These are phyloP conservation scores for Rhopilema esculentum DNA, from an alignment of 30 jellyfish, hydroid and myxozoan genomes.

Conservation along the genomic window DNA sequence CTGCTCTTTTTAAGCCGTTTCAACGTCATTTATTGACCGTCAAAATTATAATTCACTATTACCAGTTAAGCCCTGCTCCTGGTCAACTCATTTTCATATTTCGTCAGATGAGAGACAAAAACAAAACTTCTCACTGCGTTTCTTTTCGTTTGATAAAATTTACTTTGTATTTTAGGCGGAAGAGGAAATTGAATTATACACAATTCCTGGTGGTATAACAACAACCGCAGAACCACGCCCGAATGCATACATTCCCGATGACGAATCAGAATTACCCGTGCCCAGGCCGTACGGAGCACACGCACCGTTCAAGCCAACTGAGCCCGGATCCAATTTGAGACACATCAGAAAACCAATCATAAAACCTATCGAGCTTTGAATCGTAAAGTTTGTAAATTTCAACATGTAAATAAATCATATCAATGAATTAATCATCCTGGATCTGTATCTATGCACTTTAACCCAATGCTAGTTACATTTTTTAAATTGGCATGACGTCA, in stretches of 20 bases:
- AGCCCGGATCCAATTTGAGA: conserved; percentile 89
- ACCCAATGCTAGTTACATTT: no score
- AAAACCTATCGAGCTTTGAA: conserved; percentile 86
- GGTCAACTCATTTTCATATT: no score
- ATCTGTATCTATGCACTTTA: background rate
- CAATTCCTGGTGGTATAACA: conserved; percentile 84
- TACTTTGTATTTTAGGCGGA: conserved; percentile 56
- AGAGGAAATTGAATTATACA: conserved; percentile 72
- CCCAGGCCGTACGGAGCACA: conserved; percentile 94
- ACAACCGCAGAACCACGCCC: conserved; percentile 99
- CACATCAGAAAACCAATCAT: conserved; percentile 89
- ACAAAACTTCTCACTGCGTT: no score
- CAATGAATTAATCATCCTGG: background rate
- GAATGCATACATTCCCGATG: conserved; percentile 95
- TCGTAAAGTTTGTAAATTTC: background rate
- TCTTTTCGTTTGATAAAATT: background rate
- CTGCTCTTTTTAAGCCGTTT: no score
- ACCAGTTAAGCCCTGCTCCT: no score
- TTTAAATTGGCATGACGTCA: no score
- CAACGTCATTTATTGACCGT: no score
- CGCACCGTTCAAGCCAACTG: conserved; percentile 94
- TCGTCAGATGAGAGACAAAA: no score
- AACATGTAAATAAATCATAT: background rate
- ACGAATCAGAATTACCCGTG: conserved; percentile 80
- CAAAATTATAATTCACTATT: no score